A percentile compares a stretch with the other conserved stretches of the same genome.
These are phyloP conservation scores for Phoxinus phoxinus DNA, from an alignment of 2,113 vertebrate genomes.

Conservation along the genomic window DNA sequence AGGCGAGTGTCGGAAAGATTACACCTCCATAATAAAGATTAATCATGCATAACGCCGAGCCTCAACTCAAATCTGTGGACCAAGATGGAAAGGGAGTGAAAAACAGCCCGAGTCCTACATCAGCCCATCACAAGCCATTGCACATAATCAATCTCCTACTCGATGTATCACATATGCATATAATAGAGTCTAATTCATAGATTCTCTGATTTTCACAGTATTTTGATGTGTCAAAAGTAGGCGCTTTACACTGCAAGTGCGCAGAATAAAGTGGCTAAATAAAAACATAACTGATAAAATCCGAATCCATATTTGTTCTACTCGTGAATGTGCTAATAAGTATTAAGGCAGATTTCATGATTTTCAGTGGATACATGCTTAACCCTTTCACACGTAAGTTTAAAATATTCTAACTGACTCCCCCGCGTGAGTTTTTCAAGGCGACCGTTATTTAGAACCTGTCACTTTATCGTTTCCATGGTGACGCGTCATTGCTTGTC, in stretches of 20 bases:
- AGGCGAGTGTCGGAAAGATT: not conserved
- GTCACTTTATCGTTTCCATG: no score
- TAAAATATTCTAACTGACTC: no score
- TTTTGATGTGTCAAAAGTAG: not conserved
- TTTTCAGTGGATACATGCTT: not conserved
- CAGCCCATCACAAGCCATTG: not conserved
- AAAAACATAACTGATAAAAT: not conserved
- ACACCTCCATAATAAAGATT: not conserved
- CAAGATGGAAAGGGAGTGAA: slow-evolving; percentile 3
- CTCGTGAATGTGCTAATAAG: not conserved
- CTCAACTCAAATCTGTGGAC: slow-evolving; percentile 25
- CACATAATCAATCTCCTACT: not conserved
- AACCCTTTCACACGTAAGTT: no score
- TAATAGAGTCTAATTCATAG: not conserved
- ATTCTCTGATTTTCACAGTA: not conserved
- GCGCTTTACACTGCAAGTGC: not conserved
- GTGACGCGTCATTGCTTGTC: no score
- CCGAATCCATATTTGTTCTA: not conserved
- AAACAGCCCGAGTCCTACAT: not conserved
- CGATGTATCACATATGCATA: not conserved
- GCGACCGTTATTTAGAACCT: no score
- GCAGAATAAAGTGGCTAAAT: not conserved
- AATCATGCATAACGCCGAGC: not conserved
- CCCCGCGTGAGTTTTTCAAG: no score
- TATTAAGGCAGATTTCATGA: not conserved